These are phyloP conservation scores for Etheostoma cragini DNA, from an alignment of 2,113 vertebrate genomes.

Conservation along the genomic window DNA sequence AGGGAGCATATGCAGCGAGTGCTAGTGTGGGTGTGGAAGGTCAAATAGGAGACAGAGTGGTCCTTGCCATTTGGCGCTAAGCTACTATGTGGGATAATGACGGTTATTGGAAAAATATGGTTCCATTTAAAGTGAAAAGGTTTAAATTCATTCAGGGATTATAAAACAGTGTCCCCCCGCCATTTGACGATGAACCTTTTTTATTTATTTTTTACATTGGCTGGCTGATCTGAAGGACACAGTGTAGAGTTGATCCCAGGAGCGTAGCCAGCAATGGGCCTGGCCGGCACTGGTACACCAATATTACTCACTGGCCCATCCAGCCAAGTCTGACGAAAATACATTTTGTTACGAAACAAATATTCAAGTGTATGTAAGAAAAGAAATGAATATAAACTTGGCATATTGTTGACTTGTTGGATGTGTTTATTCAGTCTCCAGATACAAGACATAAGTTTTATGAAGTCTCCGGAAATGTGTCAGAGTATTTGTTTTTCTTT, in stretches of 20 bases:
- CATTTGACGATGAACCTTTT: slow-evolving; percentile 15
- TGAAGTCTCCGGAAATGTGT: too few relatives aligned
- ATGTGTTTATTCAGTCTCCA: too few relatives aligned
- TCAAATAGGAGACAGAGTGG: slow-evolving; percentile 66
- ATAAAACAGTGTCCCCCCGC: slow-evolving; percentile 47
- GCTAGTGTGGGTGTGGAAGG: slow-evolving; percentile 59
- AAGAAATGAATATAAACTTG: too few relatives aligned
- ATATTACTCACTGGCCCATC: too few relatives aligned
- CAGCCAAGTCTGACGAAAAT: too few relatives aligned
- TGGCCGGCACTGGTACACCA: too few relatives aligned
- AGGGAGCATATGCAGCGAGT: slow-evolving; percentile 45
- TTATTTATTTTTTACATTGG: neutral
- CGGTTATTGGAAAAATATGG: slow-evolving; percentile 63
- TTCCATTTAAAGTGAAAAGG: slow-evolving; percentile 52
- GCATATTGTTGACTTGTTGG: too few relatives aligned
- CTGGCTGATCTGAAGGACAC: slow-evolving; percentile 19
- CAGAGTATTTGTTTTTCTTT: too few relatives aligned
- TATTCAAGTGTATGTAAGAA: too few relatives aligned
- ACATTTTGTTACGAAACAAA: too few relatives aligned
- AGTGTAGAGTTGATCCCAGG: neutral
- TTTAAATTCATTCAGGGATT: slow-evolving; percentile 62
- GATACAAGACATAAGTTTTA: too few relatives aligned
- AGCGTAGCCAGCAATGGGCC: too few relatives aligned
- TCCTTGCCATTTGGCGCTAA: slow-evolving; percentile 55
- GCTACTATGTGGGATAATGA: slow-evolving; percentile 66